Percentiles rank a stretch among this genome's conserved stretches.
These are phyloP conservation scores for Syngnathoides biaculeatus DNA, from an alignment of 2,113 vertebrate genomes.

Conservation along the genomic window DNA sequence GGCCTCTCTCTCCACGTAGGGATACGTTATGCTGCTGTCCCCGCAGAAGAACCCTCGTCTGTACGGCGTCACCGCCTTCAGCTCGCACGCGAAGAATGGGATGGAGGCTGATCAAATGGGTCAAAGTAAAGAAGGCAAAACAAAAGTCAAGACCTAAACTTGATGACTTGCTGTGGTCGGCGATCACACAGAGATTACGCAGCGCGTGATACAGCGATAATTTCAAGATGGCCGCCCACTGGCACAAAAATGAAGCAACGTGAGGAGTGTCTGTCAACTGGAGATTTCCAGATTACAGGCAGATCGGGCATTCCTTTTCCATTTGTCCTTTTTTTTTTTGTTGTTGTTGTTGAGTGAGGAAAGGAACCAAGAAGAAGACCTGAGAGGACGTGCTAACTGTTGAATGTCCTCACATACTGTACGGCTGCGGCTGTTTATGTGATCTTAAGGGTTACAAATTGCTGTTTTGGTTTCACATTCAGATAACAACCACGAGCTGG, in stretches of 20 bases:
- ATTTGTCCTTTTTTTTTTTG: no score
- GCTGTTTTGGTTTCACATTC: no score
- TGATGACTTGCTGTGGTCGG: slow-evolving; percentile 40
- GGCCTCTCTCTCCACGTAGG: slow-evolving; percentile 54
- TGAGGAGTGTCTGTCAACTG: slow-evolving; percentile 46
- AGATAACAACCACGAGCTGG: no score
- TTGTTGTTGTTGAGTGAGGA: no score
- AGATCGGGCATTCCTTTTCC: slow-evolving; percentile 62
- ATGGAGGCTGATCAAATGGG: slow-evolving; percentile 69
- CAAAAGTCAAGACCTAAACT: slow-evolving; percentile 42
- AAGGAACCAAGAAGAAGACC: slow-evolving; percentile 23
- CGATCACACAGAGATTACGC: slow-evolving; percentile 8
- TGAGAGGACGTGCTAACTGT: slow-evolving; percentile 3
- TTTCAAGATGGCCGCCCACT: slow-evolving; percentile 25
- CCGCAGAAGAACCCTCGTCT: slow-evolving; percentile 77
- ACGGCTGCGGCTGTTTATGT: no score
- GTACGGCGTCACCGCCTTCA: slow-evolving; percentile 69
- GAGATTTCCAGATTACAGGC: slow-evolving; percentile 39
- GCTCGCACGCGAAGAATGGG: slow-evolving; percentile 77
- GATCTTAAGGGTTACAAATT: no score
- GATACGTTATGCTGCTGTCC: slow-evolving; percentile 75
- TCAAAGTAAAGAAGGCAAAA: slow-evolving; percentile 29
- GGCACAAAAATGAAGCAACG: slow-evolving; percentile 21
- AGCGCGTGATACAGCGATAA: slow-evolving; percentile 14
- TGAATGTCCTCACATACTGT: not conserved